phyloP scores from a whole-genome alignment of 2,113 vertebrate species.

The Petaurus breviceps region DNA sequence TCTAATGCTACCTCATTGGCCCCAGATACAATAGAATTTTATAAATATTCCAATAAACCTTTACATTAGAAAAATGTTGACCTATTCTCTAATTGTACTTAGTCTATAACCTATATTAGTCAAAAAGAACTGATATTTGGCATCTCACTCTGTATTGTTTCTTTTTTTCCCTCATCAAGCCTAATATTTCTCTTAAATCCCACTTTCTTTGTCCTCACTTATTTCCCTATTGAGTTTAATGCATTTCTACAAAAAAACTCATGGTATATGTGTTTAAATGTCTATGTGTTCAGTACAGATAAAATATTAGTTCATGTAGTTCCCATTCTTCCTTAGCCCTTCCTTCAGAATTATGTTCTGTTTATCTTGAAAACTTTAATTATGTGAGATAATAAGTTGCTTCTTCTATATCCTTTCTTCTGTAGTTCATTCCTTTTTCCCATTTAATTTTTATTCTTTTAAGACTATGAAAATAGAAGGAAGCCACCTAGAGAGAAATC shows the following conservation, averaged over 20 bases:
- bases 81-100: background rate
- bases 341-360: background rate
- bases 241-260: background rate
- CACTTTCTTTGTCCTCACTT: background rate
- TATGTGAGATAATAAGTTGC: background rate
- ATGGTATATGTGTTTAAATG: background rate
- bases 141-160: background rate
- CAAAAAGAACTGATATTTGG: background rate
- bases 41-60: background rate
- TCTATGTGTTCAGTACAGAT: background rate
- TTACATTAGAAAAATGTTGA: background rate
- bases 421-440: no score
- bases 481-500: no score
- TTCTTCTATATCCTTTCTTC: no score
- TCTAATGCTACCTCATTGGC: background rate
- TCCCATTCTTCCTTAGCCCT: background rate
- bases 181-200: background rate
- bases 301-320: background rate
- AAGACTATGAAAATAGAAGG: no score
- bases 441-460: no score
- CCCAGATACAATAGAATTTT: background rate
- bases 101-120: background rate
- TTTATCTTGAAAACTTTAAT: background rate
- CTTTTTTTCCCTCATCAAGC: background rate
- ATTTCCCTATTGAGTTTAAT: background rate